Evolutionary conservation across 2,888 invertebrate genomes (phyloP).

Genomic region (Epinotia demarniana): DNA sequence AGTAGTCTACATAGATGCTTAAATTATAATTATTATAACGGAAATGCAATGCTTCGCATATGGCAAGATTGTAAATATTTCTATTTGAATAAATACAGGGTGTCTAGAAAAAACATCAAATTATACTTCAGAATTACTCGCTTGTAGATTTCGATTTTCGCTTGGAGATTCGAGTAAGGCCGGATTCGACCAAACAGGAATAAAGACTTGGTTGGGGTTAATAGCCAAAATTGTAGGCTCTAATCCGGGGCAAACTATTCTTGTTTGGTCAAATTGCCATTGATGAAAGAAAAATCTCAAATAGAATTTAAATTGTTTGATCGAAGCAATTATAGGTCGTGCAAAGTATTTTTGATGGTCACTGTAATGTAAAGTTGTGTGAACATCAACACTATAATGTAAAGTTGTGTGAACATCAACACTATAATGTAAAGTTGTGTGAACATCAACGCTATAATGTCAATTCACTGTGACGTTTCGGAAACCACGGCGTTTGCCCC

Average conservation of each 20-base stretch:
- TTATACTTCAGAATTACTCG: conserved; percentile 60
- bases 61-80: conserved; percentile 57
- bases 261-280: not conserved
- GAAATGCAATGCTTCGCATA: conserved; percentile 72
- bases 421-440: conserved; percentile 17
- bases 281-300: conserved; percentile 8
- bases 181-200: not conserved
- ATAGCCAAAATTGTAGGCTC: not conserved
- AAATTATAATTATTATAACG: conserved; percentile 67
- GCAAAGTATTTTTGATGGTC: conserved; percentile 37
- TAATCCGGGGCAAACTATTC: not conserved
- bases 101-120: conserved; percentile 67
- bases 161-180: too few relatives aligned
- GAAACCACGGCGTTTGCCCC: conserved; percentile 23
- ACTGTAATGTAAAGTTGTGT: conserved; percentile 25
- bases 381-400: conserved; percentile 19
- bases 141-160: conserved; percentile 43
- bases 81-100: conserved; percentile 71
- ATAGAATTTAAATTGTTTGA: conserved; percentile 29
- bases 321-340: conserved; percentile 14
- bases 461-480: conserved; percentile 19
- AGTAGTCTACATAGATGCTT: conserved; percentile 81
- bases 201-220: not conserved
- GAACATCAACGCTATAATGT: conserved; percentile 10
- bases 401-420: conserved; percentile 14